Conservation (phyloP, 1,140 invertebrate species). For the Ooceraea biroi region DNA sequence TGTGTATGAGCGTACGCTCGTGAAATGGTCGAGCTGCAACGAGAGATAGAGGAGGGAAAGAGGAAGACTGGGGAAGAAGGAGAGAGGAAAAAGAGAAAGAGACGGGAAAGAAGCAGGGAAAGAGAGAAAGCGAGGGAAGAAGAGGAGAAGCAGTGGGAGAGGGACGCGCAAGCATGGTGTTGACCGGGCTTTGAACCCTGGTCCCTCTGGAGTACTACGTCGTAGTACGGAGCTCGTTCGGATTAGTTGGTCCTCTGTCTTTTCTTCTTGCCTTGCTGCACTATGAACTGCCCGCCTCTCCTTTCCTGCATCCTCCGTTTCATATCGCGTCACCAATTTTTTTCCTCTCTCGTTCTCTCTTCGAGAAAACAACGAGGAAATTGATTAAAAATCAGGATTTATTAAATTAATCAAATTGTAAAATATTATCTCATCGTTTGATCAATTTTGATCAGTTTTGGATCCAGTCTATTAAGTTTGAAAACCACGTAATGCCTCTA, state of each 20-base stretch:
- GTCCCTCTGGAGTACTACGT: conserved; percentile 79
- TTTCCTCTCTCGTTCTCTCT: background rate
- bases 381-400: background rate
- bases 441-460: background rate
- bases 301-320: conserved; percentile 63
- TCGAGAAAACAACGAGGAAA: background rate
- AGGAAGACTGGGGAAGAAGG: conserved; percentile 40
- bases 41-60: conserved; percentile 50
- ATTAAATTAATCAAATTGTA: conserved; percentile 17
- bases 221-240: conserved; percentile 74
- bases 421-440: background rate
- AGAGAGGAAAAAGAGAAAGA: conserved; percentile 24
- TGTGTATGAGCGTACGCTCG: conserved; percentile 45
- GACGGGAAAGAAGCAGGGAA: conserved; percentile 14
- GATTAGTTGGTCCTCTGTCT: conserved; percentile 65
- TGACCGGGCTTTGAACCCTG: conserved; percentile 83
- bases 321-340: conserved; percentile 30
- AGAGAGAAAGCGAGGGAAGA: conserved; percentile 55
- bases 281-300: conserved; percentile 65
- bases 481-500: no score
- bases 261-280: conserved; percentile 58
- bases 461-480: no score
- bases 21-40: conserved; percentile 68
- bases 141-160: conserved; percentile 39
- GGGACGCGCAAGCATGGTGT: conserved; percentile 73